Evolutionary conservation across 2,113 vertebrate genomes (phyloP).

Genomic region (Notarius quadriscutis): DNA sequence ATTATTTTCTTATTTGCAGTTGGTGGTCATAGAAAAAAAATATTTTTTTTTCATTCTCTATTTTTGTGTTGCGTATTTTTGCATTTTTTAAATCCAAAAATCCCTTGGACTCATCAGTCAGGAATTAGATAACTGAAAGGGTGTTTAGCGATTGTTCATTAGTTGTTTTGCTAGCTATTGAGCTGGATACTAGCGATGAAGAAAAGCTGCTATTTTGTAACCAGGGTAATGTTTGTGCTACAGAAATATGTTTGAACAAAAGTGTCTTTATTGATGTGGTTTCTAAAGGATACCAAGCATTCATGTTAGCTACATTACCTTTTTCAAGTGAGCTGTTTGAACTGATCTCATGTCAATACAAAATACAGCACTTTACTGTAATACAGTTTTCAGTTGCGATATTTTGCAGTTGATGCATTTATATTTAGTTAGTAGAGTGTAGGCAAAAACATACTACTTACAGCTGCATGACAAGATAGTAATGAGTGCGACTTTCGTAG

Average conservation of each 20-base stretch:
- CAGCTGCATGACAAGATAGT: constrained; percentile 97
- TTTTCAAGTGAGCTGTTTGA: background rate
- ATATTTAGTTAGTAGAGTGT: background rate
- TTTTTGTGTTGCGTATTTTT: background rate
- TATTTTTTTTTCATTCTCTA: background rate
- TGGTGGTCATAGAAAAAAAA: background rate
- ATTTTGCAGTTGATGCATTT: background rate
- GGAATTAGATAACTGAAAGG: background rate
- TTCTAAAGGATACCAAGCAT: background rate
- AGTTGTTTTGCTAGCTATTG: no score
- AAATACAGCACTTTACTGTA: background rate
- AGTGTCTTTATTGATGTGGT: background rate
- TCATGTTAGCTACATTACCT: background rate
- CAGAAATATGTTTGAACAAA: background rate
- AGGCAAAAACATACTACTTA: constrained; percentile 70
- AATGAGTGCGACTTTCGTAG: constrained; percentile 90
- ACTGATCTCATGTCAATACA: background rate
- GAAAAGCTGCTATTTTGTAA: background rate
- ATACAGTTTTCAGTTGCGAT: background rate
- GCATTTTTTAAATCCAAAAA: background rate
- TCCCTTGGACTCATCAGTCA: background rate
- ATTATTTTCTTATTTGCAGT: background rate
- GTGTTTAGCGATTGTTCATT: background rate
- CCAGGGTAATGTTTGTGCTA: background rate
- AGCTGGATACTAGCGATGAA: background rate